Conservation (phyloP, 1,140 invertebrate species). For the Lasioglossum albipes region DNA sequence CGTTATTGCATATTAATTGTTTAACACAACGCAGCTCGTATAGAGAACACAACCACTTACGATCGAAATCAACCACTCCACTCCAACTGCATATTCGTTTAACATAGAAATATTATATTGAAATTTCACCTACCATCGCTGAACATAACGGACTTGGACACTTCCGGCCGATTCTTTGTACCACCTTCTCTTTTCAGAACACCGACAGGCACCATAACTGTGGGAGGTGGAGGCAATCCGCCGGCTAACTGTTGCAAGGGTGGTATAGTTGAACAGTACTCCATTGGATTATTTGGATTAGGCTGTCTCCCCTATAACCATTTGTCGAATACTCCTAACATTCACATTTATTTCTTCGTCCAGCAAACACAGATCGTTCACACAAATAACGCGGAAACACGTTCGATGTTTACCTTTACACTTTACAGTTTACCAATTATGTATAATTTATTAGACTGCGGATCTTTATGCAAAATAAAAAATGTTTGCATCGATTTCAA, state of each 20-base stretch:
- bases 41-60: not conserved
- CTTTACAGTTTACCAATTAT: no score
- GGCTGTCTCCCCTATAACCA: constrained; percentile 82
- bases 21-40: no score
- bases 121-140: constrained; percentile 86
- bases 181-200: constrained; percentile 88
- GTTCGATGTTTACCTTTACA: no score
- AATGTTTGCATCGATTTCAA: no score
- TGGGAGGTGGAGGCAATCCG: constrained; percentile 81
- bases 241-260: constrained; percentile 87
- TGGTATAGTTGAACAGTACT: constrained; percentile 93
- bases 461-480: no score
- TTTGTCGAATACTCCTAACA: constrained; percentile 83
- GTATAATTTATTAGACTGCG: no score
- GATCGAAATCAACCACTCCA: not conserved
- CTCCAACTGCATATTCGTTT: not conserved
- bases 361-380: constrained; percentile 52
- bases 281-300: constrained; percentile 94
- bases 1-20: no score
- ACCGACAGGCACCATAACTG: constrained; percentile 92
- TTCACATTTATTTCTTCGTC: constrained; percentile 80
- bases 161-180: constrained; percentile 80
- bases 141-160: constrained; percentile 92
- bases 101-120: not conserved
- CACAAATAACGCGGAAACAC: not conserved